Percentiles rank a stretch among this genome's conserved stretches.
Evolutionary conservation across 2,888 invertebrate genomes (phyloP).

Genomic region (Lacanobia wlatinum): DNA sequence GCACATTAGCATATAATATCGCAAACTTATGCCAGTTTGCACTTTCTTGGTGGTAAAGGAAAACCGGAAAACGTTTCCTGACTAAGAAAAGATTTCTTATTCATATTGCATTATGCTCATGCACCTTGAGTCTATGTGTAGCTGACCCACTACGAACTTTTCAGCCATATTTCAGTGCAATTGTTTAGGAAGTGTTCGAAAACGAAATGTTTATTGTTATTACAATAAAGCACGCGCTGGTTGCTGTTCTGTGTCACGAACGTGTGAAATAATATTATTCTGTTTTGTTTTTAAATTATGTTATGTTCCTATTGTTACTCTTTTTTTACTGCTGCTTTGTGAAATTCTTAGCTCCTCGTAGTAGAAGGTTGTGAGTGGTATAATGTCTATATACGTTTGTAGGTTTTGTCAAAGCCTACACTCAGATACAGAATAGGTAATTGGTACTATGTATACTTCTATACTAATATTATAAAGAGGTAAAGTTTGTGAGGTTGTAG

Average conservation of each 20-base stretch:
- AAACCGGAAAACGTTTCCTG: not conserved
- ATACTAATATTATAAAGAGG: too few relatives aligned
- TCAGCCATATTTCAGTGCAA: conserved; percentile 34
- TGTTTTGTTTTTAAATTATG: conserved; percentile 26
- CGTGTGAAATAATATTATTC: conserved; percentile 52
- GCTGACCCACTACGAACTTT: conserved; percentile 25
- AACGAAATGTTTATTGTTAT: conserved; percentile 51
- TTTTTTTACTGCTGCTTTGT: conserved; percentile 4
- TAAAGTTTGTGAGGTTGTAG: too few relatives aligned
- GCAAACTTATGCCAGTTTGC: conserved; percentile 32
- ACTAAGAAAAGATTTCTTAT: conserved; percentile 18
- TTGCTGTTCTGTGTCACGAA: conserved; percentile 53
- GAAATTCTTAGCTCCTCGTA: not conserved
- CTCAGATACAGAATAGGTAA: too few relatives aligned
- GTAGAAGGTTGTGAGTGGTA: not conserved
- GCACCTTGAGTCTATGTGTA: not conserved
- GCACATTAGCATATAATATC: conserved; percentile 45
- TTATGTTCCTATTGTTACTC: conserved; percentile 30
- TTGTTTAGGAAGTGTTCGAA: conserved; percentile 48
- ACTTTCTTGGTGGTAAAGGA: not conserved
- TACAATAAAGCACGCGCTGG: conserved; percentile 46
- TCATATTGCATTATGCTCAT: conserved; percentile 8
- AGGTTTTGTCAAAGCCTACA: too few relatives aligned
- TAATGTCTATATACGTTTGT: too few relatives aligned
- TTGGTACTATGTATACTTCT: too few relatives aligned